phyloP scores from a whole-genome alignment of 2,797 vertebrate species.

The Neopelma chrysocephalum region DNA sequence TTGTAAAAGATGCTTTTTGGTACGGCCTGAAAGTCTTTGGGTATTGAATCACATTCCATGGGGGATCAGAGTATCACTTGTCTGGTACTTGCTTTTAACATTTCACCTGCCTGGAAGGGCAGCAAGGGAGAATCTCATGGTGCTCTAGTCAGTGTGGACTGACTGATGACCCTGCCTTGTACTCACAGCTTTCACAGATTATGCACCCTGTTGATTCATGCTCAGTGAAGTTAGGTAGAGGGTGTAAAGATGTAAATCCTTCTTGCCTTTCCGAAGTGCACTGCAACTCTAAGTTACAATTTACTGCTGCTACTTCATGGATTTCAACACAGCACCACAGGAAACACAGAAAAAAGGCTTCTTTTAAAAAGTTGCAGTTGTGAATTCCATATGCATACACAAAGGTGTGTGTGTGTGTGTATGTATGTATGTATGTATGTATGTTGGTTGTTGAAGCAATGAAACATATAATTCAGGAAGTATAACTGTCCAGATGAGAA shows the following conservation, averaged over 20 bases:
- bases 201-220: background rate
- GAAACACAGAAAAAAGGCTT: background rate
- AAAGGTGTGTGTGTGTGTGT: background rate
- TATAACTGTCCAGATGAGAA: background rate
- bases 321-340: background rate
- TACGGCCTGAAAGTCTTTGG: background rate
- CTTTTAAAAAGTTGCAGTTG: background rate
- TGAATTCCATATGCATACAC: background rate
- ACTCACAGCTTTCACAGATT: background rate
- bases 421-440: background rate
- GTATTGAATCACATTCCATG: background rate
- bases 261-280: background rate
- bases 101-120: background rate
- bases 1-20: rapidly evolving
- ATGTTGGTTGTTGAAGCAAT: background rate
- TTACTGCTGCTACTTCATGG: background rate
- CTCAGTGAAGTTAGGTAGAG: background rate
- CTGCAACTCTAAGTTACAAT: background rate
- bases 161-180: background rate
- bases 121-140: background rate
- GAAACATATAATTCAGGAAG: slow-evolving; percentile 9
- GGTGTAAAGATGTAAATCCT: background rate
- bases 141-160: background rate
- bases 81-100: background rate
- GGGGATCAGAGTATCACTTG: background rate